Base-by-base conservation (phyloP, 2,113 vertebrate species). In the pig (Sus scrofa) region DNA sequence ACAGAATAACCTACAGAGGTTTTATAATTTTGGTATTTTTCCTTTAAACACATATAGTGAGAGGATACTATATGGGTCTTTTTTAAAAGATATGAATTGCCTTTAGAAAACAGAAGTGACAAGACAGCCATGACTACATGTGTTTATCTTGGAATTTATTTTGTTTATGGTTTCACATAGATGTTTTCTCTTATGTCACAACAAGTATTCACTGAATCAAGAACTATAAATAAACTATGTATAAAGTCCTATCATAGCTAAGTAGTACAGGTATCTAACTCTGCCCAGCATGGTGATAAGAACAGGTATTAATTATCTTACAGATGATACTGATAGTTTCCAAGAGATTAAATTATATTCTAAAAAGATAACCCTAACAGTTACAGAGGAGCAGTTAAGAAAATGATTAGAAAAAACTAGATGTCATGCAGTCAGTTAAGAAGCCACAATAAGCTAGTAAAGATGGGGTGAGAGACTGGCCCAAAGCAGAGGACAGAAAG, bases 51-150 rank as follows among this genome's bases (percentile, higher is more conserved):
- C 18, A n/a, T 12, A 37, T 52, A 89, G 6, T 34, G 56, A 94
- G 24, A 84, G 27, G 30, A 2, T 93, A 32, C 7, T 34, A 85
- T 30, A 52, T 32, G 67, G 19, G 19, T 54, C 65, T 96, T 73
- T 56, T 65, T 82, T 44, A 68, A 62, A 1, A 85, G 39, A 68
- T 34, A 71, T 10, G 1, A 50, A 75, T 52, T 85, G 16, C 30
- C 34, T 73, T 88, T 70, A 71, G 27, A 88, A 90, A 96, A 92
- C 22, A 81, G 37, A 93, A 89, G 14, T 18, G 85, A 6, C 78
- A 86, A 71, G 27, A 87, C 2, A 71, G 3, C 1, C 62, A 32
- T 3, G 32, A 74, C 79, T 44, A 50, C 7, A 1, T 58, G 14
- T 34, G 13, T 71, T 92, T 88, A 70, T 14, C 44, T 54, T n/a